phyloP scores from a whole-genome alignment of 2,113 vertebrate genomes.

The Arizona elegans region DNA sequence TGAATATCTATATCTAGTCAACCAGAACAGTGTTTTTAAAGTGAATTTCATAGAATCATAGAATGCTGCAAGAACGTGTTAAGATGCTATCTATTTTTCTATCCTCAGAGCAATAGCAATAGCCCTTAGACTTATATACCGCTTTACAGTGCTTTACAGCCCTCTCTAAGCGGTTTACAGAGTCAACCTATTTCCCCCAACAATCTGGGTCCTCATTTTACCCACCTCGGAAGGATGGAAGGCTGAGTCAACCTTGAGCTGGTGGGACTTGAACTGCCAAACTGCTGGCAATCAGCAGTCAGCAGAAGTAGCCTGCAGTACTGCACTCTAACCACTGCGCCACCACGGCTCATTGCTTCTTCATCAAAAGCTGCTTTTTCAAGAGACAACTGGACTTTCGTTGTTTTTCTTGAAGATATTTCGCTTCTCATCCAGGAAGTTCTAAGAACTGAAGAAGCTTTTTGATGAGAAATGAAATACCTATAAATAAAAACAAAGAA shows the following conservation, averaged over 20 bases:
- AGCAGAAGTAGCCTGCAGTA: too few relatives aligned
- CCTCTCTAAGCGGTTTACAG: too few relatives aligned
- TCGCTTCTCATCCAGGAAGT: neutral
- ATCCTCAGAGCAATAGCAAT: neutral
- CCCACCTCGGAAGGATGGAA: too few relatives aligned
- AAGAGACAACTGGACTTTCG: neutral
- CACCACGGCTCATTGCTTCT: neutral
- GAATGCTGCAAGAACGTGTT: neutral
- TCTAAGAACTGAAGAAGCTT: neutral
- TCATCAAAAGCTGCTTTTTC: neutral
- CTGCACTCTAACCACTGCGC: too few relatives aligned
- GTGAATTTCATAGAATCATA: neutral
- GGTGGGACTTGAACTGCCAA: too few relatives aligned
- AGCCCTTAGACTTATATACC: too few relatives aligned
- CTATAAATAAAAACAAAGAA: neutral
- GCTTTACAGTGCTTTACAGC: too few relatives aligned
- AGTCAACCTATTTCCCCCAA: too few relatives aligned
- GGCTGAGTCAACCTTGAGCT: too few relatives aligned
- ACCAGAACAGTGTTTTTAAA: neutral
- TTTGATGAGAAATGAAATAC: neutral
- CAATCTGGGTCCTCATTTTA: too few relatives aligned
- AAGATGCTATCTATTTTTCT: neutral
- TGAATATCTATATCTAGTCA: neutral
- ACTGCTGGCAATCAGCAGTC: too few relatives aligned
- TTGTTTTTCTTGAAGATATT: neutral